These are phyloP conservation scores for Ophraella communa DNA, from an alignment of 2,888 invertebrate species.

Conservation along the genomic window DNA sequence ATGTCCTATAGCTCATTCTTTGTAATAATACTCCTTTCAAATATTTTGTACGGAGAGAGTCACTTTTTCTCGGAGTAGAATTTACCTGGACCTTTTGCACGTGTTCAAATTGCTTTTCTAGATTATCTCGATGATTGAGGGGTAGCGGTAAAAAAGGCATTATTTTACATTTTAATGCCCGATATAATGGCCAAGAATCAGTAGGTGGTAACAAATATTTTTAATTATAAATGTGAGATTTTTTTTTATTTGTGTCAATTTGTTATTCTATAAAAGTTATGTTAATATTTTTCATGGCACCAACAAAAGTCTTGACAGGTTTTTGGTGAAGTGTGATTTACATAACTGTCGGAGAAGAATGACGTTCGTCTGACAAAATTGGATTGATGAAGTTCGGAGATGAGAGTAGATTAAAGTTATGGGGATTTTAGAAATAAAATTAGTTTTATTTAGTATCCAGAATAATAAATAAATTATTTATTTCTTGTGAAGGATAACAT, in stretches of 20 bases:
- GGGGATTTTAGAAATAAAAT: too few relatives aligned
- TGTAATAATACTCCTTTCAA: too few relatives aligned
- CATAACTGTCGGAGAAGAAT: slow-evolving; percentile 2
- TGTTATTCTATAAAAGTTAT: slow-evolving; percentile 28
- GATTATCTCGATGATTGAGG: slow-evolving; percentile 39
- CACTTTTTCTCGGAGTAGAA: slow-evolving; percentile 14
- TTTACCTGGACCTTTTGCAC: slow-evolving; percentile 41
- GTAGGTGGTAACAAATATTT: slow-evolving; percentile 45
- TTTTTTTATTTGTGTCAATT: slow-evolving; percentile 37
- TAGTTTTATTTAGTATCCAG: too few relatives aligned
- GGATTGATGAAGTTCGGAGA: slow-evolving; percentile 7
- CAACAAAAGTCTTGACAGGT: slow-evolving; percentile 23
- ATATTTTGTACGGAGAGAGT: too few relatives aligned
- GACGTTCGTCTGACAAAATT: neutral
- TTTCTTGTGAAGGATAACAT: too few relatives aligned
- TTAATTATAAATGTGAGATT: slow-evolving; percentile 39
- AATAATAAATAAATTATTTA: too few relatives aligned
- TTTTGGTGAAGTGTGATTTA: slow-evolving; percentile 20
- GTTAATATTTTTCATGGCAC: slow-evolving; percentile 26
- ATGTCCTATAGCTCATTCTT: too few relatives aligned
- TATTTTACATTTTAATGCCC: slow-evolving; percentile 44
- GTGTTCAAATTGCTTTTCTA: slow-evolving; percentile 49
- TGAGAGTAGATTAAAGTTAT: too few relatives aligned
- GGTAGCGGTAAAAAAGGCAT: slow-evolving; percentile 41
- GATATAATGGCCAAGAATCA: slow-evolving; percentile 41